These are phyloP conservation scores for zebrafish (Danio rerio) DNA, from an alignment of 2,113 vertebrate species.

Conservation along the genomic window GRCz12tu NC_133187.1:38755001-38755500, in stretches of 20 bases:
- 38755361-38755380: conserved; percentile 45
- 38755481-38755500: conserved; percentile 37
- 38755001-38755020: too few relatives aligned
- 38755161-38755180: too few relatives aligned
- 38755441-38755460: conserved; percentile 48
- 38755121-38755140: too few relatives aligned
- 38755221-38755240: not conserved
- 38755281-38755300: conserved; percentile 28
- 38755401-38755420: conserved; percentile 46
- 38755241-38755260: conserved; percentile 30
- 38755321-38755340: not conserved
- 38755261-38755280: conserved; percentile 28
- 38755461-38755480: conserved; percentile 50
- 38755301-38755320: conserved; percentile 2
- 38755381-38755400: conserved; percentile 8
- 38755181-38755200: too few relatives aligned
- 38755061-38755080: too few relatives aligned
- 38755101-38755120: too few relatives aligned
- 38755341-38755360: not conserved
- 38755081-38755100: too few relatives aligned
- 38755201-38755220: too few relatives aligned
- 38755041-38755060: too few relatives aligned
- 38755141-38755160: too few relatives aligned
- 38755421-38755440: conserved; percentile 48
- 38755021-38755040: too few relatives aligned